Conservation (phyloP, 2,113 vertebrate species). For the Mobula hypostoma region DNA sequence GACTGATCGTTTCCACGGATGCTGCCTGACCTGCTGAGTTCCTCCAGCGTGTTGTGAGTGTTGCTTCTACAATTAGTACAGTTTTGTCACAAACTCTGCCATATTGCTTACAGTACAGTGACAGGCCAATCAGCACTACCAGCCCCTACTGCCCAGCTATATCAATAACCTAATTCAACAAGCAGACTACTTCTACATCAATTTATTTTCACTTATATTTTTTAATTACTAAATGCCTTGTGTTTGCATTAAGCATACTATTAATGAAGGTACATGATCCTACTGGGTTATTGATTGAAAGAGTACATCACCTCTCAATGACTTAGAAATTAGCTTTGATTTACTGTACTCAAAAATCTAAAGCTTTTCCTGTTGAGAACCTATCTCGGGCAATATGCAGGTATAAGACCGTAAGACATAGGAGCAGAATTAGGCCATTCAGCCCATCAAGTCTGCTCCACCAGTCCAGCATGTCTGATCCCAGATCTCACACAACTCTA, state of each 20-base stretch:
- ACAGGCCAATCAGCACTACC: too few species aligned
- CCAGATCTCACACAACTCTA: too few species aligned
- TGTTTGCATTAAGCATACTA: background rate
- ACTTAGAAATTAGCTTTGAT: background rate
- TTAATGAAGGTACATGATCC: background rate
- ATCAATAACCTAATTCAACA: background rate
- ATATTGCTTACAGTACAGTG: background rate
- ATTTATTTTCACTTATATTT: background rate
- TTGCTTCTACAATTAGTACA: background rate
- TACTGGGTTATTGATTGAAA: background rate
- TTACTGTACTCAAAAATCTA: background rate
- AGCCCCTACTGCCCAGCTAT: too few species aligned
- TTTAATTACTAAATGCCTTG: background rate
- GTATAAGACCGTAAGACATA: too few species aligned
- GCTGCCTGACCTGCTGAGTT: too few species aligned
- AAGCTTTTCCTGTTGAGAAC: background rate
- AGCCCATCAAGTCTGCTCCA: too few species aligned
- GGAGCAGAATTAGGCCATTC: too few species aligned
- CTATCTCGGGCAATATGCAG: background rate
- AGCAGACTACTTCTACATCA: background rate
- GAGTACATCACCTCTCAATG: background rate
- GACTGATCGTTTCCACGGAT: too few species aligned
- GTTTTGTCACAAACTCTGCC: background rate
- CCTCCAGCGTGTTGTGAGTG: too few species aligned
- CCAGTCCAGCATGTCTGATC: too few species aligned